Evolutionary conservation across 1,140 invertebrate species (phyloP).

Genomic region (Zaprionus tsacasi): DNA sequence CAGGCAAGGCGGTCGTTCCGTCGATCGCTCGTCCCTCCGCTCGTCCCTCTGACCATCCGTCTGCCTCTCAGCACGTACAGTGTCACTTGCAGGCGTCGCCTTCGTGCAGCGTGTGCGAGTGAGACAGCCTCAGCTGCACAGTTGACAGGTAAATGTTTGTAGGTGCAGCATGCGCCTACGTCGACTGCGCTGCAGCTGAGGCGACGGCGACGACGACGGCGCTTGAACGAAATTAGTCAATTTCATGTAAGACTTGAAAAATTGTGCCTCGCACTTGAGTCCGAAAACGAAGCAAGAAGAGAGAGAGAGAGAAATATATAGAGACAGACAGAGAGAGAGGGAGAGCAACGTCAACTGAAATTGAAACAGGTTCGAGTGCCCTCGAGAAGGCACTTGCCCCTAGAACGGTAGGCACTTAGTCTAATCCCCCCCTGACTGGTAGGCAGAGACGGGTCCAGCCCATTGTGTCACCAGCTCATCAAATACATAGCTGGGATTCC

Average conservation of each 20-base stretch:
- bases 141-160: conserved; percentile 78
- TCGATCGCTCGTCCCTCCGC: conserved; percentile 2
- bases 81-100: conserved; percentile 68
- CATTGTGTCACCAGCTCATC: conserved; percentile 70
- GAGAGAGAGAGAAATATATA: neutral
- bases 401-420: conserved; percentile 24
- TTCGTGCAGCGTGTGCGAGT: conserved; percentile 27
- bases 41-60: neutral
- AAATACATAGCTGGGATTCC: conserved; percentile 20
- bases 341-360: conserved; percentile 25
- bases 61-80: conserved; percentile 23
- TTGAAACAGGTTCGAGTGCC: conserved; percentile 56
- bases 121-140: conserved; percentile 29
- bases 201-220: conserved; percentile 21
- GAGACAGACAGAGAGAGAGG: neutral
- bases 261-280: conserved; percentile 61
- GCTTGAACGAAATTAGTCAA: conserved; percentile 74
- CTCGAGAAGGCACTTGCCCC: conserved; percentile 46
- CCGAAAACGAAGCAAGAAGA: neutral
- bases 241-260: conserved; percentile 77
- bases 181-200: conserved; percentile 15
- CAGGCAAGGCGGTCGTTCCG: conserved; percentile 26
- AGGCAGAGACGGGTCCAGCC: conserved; percentile 42
- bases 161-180: conserved; percentile 59
- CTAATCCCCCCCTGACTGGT: conserved; percentile 59